A percentile compares a stretch with the other conserved stretches of the same genome.
phyloP scores from a whole-genome alignment of 2,888 invertebrate species.

The Pelosia muscerda region DNA sequence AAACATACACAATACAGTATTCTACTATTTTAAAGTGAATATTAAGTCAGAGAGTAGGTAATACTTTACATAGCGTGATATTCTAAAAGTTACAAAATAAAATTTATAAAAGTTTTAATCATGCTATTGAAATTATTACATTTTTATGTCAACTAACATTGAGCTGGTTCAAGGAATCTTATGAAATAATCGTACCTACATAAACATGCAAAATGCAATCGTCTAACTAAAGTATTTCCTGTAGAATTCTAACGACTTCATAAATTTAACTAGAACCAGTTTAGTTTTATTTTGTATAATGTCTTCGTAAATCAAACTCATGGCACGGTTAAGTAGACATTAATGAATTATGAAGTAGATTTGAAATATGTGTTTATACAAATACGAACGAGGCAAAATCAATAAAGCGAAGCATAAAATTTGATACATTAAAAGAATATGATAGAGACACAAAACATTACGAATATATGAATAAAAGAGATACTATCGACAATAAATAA shows the following conservation, averaged over 20 bases:
- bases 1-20: too few relatives aligned
- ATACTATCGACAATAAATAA: conserved; percentile 67
- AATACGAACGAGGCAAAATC: conserved; percentile 39
- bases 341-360: conserved; percentile 30
- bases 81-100: neutral
- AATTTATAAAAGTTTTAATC: neutral
- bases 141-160: neutral
- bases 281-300: neutral
- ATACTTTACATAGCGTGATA: neutral
- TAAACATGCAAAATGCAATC: neutral
- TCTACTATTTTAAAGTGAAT: too few relatives aligned
- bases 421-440: conserved; percentile 48
- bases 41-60: too few relatives aligned
- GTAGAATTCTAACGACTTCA: neutral
- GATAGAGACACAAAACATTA: conserved; percentile 57
- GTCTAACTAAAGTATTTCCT: neutral
- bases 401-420: conserved; percentile 38
- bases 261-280: neutral
- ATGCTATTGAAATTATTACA: neutral
- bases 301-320: neutral
- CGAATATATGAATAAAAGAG: conserved; percentile 54
- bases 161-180: neutral
- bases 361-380: conserved; percentile 12
- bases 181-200: neutral
- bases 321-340: conserved; percentile 21